Percentiles rank a stretch among this genome's conserved stretches.
Evolutionary conservation across 2,888 invertebrate genomes (phyloP).

Genomic region (Brenthis ino): DNA sequence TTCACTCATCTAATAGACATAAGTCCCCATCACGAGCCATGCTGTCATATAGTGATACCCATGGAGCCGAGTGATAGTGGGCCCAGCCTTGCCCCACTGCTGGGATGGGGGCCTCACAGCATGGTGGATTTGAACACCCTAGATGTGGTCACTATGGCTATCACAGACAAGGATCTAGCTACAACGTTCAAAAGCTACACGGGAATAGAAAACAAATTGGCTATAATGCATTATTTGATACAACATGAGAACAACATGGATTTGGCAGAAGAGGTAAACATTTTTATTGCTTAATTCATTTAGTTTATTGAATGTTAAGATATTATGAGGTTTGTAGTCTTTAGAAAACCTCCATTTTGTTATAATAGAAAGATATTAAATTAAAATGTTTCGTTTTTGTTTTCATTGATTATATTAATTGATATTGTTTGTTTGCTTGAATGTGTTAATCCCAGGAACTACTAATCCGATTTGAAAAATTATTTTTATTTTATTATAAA

Average conservation of each 20-base stretch:
- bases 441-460: too few species aligned
- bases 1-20: conserved; percentile 94
- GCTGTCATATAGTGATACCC: conserved; percentile 89
- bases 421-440: too few species aligned
- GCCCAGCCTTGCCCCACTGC: conserved; percentile 86
- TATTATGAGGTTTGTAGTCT: too few species aligned
- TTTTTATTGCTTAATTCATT: conserved; percentile 6
- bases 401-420: too few species aligned
- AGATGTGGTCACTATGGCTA: conserved; percentile 85
- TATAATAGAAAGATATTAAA: too few species aligned
- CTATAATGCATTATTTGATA: conserved; percentile 91
- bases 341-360: too few species aligned
- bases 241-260: conserved; percentile 89
- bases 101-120: conserved; percentile 78
- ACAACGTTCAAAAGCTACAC: conserved; percentile 86
- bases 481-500: too few species aligned
- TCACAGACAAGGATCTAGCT: conserved; percentile 85
- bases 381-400: too few species aligned
- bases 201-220: conserved; percentile 87
- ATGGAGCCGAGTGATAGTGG: conserved; percentile 80
- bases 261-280: conserved; percentile 85
- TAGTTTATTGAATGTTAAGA: too few species aligned
- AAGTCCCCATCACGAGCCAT: conserved; percentile 91
- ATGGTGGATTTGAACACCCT: conserved; percentile 87
- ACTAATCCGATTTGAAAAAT: too few species aligned